Conservation (phyloP, 1,140 invertebrate species). For the Dinoponera quadriceps region DNA sequence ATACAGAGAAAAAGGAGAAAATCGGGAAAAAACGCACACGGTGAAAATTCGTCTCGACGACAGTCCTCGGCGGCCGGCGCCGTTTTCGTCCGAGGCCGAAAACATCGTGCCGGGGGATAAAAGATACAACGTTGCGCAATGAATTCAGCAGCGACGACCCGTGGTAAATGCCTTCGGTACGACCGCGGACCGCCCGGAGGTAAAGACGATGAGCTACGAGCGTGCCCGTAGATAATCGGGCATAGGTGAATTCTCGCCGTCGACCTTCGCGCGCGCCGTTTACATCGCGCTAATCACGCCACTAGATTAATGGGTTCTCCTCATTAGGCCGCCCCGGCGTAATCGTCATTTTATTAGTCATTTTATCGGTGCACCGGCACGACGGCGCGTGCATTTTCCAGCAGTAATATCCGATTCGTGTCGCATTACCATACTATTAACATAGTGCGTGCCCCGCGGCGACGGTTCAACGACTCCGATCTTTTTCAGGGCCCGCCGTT, state of each 20-base stretch:
- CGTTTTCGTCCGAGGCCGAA: background rate
- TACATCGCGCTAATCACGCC: slow-evolving; percentile 59
- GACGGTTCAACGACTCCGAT: slow-evolving; percentile 47
- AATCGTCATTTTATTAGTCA: slow-evolving; percentile 59
- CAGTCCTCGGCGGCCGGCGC: too few species aligned
- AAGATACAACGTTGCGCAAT: slow-evolving; percentile 52
- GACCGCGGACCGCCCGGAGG: slow-evolving; percentile 51
- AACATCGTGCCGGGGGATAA: background rate
- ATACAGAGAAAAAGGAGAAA: too few species aligned
- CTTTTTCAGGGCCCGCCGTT: background rate
- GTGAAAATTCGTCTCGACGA: too few species aligned
- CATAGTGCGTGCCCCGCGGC: slow-evolving; percentile 43
- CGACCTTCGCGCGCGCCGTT: slow-evolving; percentile 50
- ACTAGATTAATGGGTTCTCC: slow-evolving; percentile 51
- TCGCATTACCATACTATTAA: slow-evolving; percentile 60
- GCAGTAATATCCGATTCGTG: slow-evolving; percentile 54
- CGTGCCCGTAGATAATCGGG: slow-evolving; percentile 58
- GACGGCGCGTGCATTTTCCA: slow-evolving; percentile 43
- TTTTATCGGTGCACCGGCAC: slow-evolving; percentile 41
- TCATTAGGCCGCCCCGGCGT: slow-evolving; percentile 42
- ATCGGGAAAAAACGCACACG: too few species aligned
- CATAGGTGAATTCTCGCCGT: slow-evolving; percentile 52
- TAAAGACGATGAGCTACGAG: slow-evolving; percentile 54
- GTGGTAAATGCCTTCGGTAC: slow-evolving; percentile 35
- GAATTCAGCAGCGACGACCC: slow-evolving; percentile 42